Evolutionary conservation across 2,888 invertebrate genomes (phyloP), one percentile per base, ranked within the genome.

Genomic region (Sipha maydis): DNA sequence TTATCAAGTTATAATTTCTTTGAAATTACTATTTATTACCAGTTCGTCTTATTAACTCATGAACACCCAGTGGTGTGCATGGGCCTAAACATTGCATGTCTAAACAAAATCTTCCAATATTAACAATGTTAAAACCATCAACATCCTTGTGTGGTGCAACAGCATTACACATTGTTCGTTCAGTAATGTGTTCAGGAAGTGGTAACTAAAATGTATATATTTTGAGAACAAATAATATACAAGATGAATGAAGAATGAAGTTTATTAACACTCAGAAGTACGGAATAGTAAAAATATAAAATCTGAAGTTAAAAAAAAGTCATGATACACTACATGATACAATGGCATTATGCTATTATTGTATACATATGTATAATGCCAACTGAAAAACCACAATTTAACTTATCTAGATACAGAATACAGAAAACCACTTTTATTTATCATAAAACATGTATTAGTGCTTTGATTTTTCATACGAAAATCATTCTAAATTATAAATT

Each of bases 71-170:
- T 7, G 97, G 95, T 34, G 97, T 97, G 83, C 96, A 96, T 1
- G 97, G 97, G 17, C 96, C 93, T 90, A 97, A 93, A 0, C 95
- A 93, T 76, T 94, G 93, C 94, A 95, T 94, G 91, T 96, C 96
- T 80, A 95, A 92, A 89, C 95, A 94, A 89, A 97, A 93, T 90
- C 95, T 95, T 11, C 98, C 98, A 85, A 97, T 93, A 92, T 98
- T 98, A 25, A 94, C 93, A 89, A 95, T 94, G 92, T 97, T 96
- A 91, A 98, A 98, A 0, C 98, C 98, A 92, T 98, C 98, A 0
- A 98, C 97, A 93, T 98, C 98, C 92, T 98, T 98, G 48, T 93
- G 93, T 0, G 96, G 96, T 61, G 93, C 92, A 0, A 98, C 95
- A 0, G 96, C 94, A 92, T 97, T 96, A 91, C 97, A 97, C 21